Evolutionary conservation across 2,888 invertebrate genomes (phyloP), one percentile per base, ranked within the genome.

Genomic region (Siphlonurus alternatus): DNA sequence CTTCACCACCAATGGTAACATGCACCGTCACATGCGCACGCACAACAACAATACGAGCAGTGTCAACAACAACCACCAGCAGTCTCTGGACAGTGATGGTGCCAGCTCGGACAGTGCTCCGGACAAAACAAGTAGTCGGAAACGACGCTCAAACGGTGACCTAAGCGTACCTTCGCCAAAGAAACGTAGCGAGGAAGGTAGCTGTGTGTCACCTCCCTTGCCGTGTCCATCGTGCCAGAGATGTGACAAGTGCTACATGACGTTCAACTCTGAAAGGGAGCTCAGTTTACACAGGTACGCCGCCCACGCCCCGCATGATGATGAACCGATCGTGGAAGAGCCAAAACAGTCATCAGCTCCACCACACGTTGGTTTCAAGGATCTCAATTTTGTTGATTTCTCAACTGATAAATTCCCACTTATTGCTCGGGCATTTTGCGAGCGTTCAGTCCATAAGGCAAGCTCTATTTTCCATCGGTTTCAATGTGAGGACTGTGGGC

Each of bases 1-100:
- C 54, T 91, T 91, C 75, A 89, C 89, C 51, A 89, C 89, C 18
- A 90, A 89, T 74, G 89, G 89, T 24, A 90, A 89, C 75, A 89
- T 91, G 89, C 89, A 89, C 72, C 79, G 89, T 53, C 91, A 91
- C 74, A 83, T 87, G 80, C 80, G 88, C 66, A 88, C 87, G 1
- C 87, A 87, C 73, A 81, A 80, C 66, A 65, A 67, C 23, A 66
- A 71, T 61, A 71, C 72, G 18, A 70, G 70, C 67, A 71, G 70
- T 66, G 71, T 71, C 67, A 70, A 71, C 67, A 71, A 69, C 65
- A 66, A 66, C 74, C 64, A 73, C 73, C 23, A 74, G 73, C 71
- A 69, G 10, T 71, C 68, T 10, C 69, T 69, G 0, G 19, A 10
- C 7, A 20, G n/a, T 20, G 20, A 20, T 22, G 22, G 7, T n/a